A percentile compares a stretch with the other conserved stretches of the same genome.
Evolutionary conservation across 2,888 invertebrate genomes (phyloP).

Genomic region (Trissolcus brochymenae): DNA sequence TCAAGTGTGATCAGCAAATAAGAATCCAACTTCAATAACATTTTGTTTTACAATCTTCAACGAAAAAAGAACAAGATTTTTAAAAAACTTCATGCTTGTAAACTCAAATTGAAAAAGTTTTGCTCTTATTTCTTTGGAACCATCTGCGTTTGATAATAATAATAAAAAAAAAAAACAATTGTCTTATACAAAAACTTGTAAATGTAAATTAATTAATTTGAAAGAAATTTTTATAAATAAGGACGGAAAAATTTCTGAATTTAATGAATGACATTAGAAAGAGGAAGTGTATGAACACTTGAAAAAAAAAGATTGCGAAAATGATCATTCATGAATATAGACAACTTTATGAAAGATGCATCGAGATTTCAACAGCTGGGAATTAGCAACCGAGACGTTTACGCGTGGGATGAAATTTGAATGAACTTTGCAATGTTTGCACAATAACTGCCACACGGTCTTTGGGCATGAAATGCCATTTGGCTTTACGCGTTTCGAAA

Average conservation of each 20-base stretch:
- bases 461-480: slow-evolving; percentile 1
- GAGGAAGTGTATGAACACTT: slow-evolving; percentile 19
- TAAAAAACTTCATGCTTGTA: too few relatives aligned
- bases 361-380: slow-evolving; percentile 46
- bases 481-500: too few relatives aligned
- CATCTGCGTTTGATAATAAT: too few relatives aligned
- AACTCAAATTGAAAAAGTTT: too few relatives aligned
- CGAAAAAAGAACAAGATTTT: too few relatives aligned
- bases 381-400: slow-evolving; percentile 31
- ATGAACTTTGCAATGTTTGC: slow-evolving; percentile 31
- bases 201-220: too few relatives aligned
- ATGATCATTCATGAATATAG: slow-evolving; percentile 43
- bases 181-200: too few relatives aligned
- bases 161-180: too few relatives aligned
- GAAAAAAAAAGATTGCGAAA: slow-evolving; percentile 4
- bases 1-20: not conserved
- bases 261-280: not conserved
- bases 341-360: slow-evolving; percentile 50
- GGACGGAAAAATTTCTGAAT: too few relatives aligned
- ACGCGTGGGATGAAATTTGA: slow-evolving; percentile 23
- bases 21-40: not conserved
- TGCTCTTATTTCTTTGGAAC: too few relatives aligned
- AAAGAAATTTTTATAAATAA: too few relatives aligned
- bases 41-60: too few relatives aligned
- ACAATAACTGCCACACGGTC: slow-evolving; percentile 9